phyloP scores from a whole-genome alignment of 2,113 vertebrate species.

The Piaya cayana region DNA sequence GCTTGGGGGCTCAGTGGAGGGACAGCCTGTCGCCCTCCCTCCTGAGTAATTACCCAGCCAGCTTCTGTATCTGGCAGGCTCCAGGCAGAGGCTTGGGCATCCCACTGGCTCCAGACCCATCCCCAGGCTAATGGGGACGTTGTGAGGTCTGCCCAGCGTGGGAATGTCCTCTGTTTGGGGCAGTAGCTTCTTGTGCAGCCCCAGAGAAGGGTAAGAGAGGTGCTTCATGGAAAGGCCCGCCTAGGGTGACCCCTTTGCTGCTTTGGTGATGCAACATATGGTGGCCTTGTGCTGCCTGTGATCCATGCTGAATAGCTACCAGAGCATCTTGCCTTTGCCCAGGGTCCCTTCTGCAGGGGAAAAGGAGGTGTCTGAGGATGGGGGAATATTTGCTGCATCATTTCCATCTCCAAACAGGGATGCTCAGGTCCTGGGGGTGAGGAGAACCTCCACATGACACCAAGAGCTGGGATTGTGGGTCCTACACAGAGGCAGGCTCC shows the following conservation, averaged over 20 bases:
- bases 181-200: not conserved
- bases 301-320: not conserved
- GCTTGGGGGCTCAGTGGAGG: not conserved
- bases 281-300: not conserved
- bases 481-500: not conserved
- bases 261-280: not conserved
- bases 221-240: not conserved
- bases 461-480: rapidly evolving
- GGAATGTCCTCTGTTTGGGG: not conserved
- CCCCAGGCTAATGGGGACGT: not conserved
- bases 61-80: rapidly evolving
- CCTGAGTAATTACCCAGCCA: not conserved
- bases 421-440: not conserved
- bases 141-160: rapidly evolving
- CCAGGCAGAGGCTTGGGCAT: rapidly evolving
- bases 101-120: not conserved
- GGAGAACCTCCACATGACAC: not conserved
- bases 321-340: not conserved
- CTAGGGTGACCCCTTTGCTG: not conserved
- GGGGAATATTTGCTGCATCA: too few species aligned
- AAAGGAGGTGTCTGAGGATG: not conserved
- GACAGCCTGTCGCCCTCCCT: not conserved
- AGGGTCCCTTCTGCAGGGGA: too few species aligned
- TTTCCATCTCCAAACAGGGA: not conserved
- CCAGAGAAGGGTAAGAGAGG: not conserved